Evolutionary conservation across 1,140 invertebrate genomes (phyloP).

Genomic region (Saxidomus purpurata): DNA sequence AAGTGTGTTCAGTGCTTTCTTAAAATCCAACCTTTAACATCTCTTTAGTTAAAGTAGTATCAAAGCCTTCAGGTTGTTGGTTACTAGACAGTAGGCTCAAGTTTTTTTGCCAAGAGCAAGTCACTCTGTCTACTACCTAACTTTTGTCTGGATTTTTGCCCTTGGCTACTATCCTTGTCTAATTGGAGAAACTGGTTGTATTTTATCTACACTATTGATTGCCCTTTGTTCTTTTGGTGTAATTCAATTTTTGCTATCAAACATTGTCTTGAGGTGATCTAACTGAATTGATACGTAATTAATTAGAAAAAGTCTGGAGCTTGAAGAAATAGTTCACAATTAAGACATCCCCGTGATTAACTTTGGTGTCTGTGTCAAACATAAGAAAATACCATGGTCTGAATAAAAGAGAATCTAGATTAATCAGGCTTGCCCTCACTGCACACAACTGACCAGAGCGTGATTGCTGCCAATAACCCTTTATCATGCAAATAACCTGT

Average conservation of each 20-base stretch:
- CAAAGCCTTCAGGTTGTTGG: too few species aligned
- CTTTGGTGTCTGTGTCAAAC: too few species aligned
- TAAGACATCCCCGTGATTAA: too few species aligned
- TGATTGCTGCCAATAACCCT: not conserved
- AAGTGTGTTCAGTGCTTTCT: too few species aligned
- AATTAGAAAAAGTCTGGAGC: not conserved
- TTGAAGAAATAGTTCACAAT: not conserved
- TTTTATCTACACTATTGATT: constrained; percentile 12
- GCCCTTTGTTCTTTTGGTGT: not conserved
- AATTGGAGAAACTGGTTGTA: not conserved
- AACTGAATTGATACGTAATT: not conserved
- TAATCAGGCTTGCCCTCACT: too few species aligned
- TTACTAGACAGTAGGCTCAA: not conserved
- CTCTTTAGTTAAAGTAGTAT: too few species aligned
- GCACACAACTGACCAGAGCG: too few species aligned
- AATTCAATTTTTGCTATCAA: not conserved
- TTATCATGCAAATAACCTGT: not conserved
- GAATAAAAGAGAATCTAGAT: too few species aligned
- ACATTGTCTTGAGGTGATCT: not conserved
- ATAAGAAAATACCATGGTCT: too few species aligned
- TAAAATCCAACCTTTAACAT: too few species aligned
- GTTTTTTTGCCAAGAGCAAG: constrained; percentile 29
- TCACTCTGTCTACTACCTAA: constrained; percentile 16
- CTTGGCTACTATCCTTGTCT: not conserved
- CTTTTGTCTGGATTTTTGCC: not conserved